Base-by-base conservation (phyloP, 2,113 vertebrate species). In the Heloderma charlesbogerti region DNA sequence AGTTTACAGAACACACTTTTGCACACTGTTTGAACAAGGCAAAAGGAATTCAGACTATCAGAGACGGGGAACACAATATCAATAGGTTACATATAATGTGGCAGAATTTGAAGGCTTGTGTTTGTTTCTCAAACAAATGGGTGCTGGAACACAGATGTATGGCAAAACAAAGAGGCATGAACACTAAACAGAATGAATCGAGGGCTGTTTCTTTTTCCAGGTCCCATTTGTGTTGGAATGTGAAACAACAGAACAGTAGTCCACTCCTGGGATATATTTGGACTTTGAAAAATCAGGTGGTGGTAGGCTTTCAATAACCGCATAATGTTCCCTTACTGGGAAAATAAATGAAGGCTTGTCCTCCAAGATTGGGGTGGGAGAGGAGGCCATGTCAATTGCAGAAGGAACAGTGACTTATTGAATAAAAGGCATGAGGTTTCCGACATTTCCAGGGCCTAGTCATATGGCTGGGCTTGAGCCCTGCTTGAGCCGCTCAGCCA, bases 121-220 rank as follows among this genome's bases (percentile, higher is more conserved):
- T 86, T 90, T 86, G 84, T 90, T 86, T 86, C 66, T 71, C 40
- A 90, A 86, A 90, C 84, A 86, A 90, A 79, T 10, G 25, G 48
- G 63, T 86, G n/a, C 63, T 69, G 84, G 84, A 57, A 72, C 84
- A 71, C 63, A 86, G 45, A 71, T 54, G 37, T 57, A 71, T 90
- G 66, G 63, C 84, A 90, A 90, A 90, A 90, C 84, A 90, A 86
- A 86, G 77, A 80, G 74, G 18, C 48, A 43, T 22, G 75, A 81
- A 90, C 63, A 71, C 89, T 71, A 90, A 90, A 90, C 89, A 90
- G 37, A 54, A 78, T 63, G 74, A 86, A 86, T 51, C 54, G 10
- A 48, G n/a, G 20, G n/a, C 48, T 80, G 75, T 54, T 86, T 86
- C 45, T 57, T 45, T 86, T 40, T 57, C 69, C 43, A 90, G 77